These are phyloP conservation scores for Brachyopa scutellaris DNA, from an alignment of 2,888 invertebrate species.

Conservation along the genomic window DNA sequence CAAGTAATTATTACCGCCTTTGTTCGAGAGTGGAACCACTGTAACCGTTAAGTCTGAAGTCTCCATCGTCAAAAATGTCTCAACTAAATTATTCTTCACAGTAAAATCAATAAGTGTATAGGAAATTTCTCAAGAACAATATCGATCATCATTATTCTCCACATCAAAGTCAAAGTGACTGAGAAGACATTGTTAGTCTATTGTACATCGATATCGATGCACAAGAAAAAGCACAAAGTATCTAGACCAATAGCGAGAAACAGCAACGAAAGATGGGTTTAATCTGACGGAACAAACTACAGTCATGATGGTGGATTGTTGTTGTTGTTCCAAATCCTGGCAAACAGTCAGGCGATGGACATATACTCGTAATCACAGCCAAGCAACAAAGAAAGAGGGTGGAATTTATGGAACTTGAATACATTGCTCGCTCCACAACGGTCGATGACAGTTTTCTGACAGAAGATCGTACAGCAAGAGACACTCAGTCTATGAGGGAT, in stretches of 20 bases:
- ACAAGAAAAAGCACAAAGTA: not conserved
- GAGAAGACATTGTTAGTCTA: constrained; percentile 22
- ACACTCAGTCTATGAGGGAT: constrained; percentile 68
- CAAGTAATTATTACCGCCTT: too few relatives aligned
- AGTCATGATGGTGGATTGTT: constrained; percentile 10
- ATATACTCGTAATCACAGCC: not conserved
- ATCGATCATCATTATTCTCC: constrained; percentile 17
- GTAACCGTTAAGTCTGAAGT: too few relatives aligned
- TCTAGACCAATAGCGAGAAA: not conserved
- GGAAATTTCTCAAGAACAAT: not conserved
- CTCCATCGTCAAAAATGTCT: too few relatives aligned
- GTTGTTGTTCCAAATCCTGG: constrained; percentile 1
- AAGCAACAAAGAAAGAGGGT: constrained; percentile 49
- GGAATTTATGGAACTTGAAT: constrained; percentile 69
- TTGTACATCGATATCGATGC: too few relatives aligned
- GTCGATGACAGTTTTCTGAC: constrained; percentile 59
- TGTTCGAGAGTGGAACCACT: too few relatives aligned
- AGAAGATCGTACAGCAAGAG: constrained; percentile 56
- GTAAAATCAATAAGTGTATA: not conserved
- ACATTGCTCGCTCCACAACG: constrained; percentile 40
- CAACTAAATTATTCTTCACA: too few relatives aligned
- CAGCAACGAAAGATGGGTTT: constrained; percentile 28
- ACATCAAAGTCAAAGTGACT: constrained; percentile 27
- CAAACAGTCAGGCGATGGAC: constrained; percentile 19
- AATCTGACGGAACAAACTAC: constrained; percentile 35